These are phyloP conservation scores for Plutomurus gul DNA, from an alignment of 1,140 invertebrate genomes.

Conservation along the genomic window DNA sequence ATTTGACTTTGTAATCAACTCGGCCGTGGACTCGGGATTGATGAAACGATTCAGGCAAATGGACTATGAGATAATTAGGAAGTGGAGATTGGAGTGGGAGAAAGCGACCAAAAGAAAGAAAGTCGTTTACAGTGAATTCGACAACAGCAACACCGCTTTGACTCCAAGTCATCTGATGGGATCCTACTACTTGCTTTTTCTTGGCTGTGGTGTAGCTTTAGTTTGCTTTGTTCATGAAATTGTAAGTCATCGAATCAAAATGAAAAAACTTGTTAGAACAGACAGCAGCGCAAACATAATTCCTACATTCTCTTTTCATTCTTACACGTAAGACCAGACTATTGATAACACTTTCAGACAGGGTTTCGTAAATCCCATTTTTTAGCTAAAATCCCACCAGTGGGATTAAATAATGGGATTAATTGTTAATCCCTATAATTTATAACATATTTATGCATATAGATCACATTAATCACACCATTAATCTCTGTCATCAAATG, in stretches of 20 bases:
- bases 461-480: too few species aligned
- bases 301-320: neutral
- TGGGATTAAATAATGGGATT: too few species aligned
- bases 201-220: neutral
- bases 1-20: constrained; percentile 29
- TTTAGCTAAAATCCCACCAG: too few species aligned
- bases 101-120: neutral
- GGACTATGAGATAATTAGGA: neutral
- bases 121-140: neutral
- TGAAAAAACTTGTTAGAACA: neutral
- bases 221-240: neutral
- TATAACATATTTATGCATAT: too few species aligned
- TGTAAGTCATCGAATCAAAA: neutral
- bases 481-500: too few species aligned
- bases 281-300: neutral
- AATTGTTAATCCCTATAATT: too few species aligned
- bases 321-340: too few species aligned
- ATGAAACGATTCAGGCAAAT: constrained; percentile 18
- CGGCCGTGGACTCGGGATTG: constrained; percentile 28
- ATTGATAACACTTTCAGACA: too few species aligned
- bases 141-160: neutral
- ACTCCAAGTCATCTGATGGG: neutral
- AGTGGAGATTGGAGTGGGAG: constrained; percentile 30
- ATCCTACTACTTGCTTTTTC: neutral
- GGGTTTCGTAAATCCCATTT: too few species aligned